A percentile compares a stretch with the other conserved stretches of the same genome.
These are phyloP conservation scores for Caenorhabditis sp. DNA, from an alignment of 2,888 invertebrate species.

Conservation along the genomic window DNA sequence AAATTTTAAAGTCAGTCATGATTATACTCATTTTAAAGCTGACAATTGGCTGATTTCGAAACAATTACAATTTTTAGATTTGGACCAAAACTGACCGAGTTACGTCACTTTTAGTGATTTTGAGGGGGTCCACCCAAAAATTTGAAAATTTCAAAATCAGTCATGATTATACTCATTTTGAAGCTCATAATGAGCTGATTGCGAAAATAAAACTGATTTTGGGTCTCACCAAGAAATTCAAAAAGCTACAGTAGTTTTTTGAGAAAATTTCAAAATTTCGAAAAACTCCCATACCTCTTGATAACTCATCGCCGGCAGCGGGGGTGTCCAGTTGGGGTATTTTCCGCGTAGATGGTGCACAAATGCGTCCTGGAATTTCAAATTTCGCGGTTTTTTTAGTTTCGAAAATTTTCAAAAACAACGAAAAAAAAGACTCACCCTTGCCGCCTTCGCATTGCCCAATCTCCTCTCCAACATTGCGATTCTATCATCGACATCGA, in stretches of 20 bases:
- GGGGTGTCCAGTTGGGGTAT: conserved; percentile 73
- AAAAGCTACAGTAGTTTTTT: background rate
- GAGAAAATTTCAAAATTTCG: background rate
- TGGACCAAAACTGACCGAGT: background rate
- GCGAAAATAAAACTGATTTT: background rate
- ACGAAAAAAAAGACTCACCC: conserved; percentile 48
- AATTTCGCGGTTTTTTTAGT: too few species aligned
- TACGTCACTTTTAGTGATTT: background rate
- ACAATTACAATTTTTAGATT: background rate
- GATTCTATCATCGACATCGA: conserved; percentile 67
- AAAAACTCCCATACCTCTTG: conserved; percentile 17
- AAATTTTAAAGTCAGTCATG: too few species aligned
- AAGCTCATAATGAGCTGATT: background rate
- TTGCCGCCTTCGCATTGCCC: conserved; percentile 68
- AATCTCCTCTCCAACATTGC: conserved; percentile 66
- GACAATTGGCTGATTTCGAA: background rate
- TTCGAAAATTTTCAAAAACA: background rate
- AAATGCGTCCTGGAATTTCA: conserved; percentile 64
- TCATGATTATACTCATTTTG: conserved; percentile 5
- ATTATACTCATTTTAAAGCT: too few species aligned
- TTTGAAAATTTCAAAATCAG: background rate
- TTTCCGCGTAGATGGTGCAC: conserved; percentile 70
- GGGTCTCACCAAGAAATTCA: background rate
- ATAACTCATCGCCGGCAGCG: conserved; percentile 45
- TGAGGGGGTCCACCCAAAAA: background rate